Percentiles rank a stretch among this genome's conserved stretches.
Evolutionary conservation across 2,797 vertebrate genomes (phyloP).

Genomic region (Silurus lanzhouensis): DNA sequence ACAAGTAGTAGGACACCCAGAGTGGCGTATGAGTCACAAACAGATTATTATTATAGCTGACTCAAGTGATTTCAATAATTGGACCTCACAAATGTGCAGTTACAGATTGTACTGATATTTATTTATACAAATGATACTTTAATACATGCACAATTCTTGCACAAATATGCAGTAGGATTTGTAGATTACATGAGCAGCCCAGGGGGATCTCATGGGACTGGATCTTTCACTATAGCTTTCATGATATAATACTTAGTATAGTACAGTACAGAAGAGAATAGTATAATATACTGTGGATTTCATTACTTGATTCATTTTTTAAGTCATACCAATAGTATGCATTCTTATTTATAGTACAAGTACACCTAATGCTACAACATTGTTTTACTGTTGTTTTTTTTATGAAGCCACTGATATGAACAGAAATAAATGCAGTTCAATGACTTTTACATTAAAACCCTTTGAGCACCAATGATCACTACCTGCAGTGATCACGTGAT

Average conservation of each 20-base stretch:
- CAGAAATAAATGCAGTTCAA: no score
- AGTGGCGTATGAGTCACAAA: background rate
- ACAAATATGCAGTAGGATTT: background rate
- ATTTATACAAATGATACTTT: background rate
- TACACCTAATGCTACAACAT: no score
- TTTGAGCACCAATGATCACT: background rate
- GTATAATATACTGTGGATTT: no score
- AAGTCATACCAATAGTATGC: no score
- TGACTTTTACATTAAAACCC: background rate
- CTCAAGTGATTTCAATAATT: slow-evolving; percentile 9
- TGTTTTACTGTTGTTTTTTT: no score
- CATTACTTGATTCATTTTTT: no score
- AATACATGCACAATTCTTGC: background rate
- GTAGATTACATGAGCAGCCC: background rate
- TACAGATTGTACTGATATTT: background rate
- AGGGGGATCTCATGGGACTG: background rate
- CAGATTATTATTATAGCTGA: slow-evolving; percentile 6
- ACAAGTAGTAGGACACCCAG: slow-evolving; percentile 54
- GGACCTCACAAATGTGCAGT: background rate
- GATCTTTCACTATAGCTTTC: background rate
- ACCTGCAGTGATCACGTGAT: background rate
- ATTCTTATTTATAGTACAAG: no score
- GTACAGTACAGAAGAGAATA: no score
- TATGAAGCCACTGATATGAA: no score
- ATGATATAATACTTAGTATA: background rate